phyloP scores from a whole-genome alignment of 2,797 vertebrate genomes.

The Halcyon chelicuti region DNA sequence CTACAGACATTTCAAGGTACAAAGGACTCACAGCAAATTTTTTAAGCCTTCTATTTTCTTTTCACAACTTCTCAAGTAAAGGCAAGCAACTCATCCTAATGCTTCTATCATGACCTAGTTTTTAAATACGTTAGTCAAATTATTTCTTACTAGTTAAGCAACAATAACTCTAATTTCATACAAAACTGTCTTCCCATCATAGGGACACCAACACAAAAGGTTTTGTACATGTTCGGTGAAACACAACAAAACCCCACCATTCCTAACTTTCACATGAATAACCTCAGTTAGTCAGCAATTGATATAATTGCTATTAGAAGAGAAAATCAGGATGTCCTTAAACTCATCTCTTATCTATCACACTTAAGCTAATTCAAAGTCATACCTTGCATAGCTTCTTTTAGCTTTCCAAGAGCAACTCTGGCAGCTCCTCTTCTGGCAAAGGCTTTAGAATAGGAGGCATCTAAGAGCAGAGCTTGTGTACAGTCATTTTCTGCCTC shows the following conservation, averaged over 20 bases:
- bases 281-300: not conserved
- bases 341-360: not conserved
- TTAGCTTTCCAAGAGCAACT: constrained; percentile 85
- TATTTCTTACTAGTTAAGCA: not conserved
- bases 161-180: not conserved
- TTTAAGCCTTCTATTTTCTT: not conserved
- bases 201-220: not conserved
- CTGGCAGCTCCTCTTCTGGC: constrained; percentile 92
- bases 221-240: not conserved
- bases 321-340: not conserved
- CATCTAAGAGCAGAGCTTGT: constrained; percentile 87
- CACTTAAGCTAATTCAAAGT: not conserved
- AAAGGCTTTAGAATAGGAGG: constrained; percentile 92
- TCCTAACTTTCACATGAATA: not conserved
- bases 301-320: not conserved
- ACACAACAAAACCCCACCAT: not conserved
- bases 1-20: not conserved
- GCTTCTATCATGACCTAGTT: not conserved
- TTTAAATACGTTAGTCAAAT: not conserved
- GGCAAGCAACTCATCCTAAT: not conserved
- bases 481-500: constrained; percentile 94
- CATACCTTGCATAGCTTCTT: constrained; percentile 89
- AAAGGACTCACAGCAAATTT: fast-evolving
- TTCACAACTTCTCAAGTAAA: not conserved
- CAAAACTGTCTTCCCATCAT: not conserved